Evolutionary conservation across 2,113 vertebrate genomes (phyloP).

Genomic region (Podarcis muralis): DNA sequence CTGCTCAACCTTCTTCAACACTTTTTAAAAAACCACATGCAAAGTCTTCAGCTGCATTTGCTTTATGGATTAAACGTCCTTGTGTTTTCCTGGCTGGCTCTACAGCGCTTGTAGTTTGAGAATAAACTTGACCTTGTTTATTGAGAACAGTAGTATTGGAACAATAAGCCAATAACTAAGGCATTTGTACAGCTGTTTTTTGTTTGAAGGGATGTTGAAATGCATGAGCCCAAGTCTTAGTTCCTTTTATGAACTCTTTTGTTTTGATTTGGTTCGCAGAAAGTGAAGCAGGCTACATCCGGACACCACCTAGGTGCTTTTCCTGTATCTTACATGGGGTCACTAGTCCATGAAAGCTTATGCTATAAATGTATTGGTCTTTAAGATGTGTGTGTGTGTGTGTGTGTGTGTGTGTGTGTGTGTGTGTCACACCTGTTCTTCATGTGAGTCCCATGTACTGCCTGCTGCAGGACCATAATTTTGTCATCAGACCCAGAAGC

Average conservation of each 20-base stretch:
- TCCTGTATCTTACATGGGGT: background rate
- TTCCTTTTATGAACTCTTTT: background rate
- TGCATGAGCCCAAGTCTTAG: background rate
- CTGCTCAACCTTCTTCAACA: background rate
- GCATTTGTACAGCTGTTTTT: conserved; percentile 29
- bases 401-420: background rate
- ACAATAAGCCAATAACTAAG: background rate
- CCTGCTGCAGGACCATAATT: background rate
- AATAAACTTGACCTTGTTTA: conserved; percentile 29
- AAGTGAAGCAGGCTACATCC: background rate
- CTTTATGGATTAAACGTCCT: conserved; percentile 25
- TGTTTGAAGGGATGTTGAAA: background rate
- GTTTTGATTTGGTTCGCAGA: background rate
- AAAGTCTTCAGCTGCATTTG: conserved; percentile 39
- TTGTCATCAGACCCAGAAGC: background rate
- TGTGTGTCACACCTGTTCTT: background rate
- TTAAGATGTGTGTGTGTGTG: background rate
- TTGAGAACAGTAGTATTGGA: conserved; percentile 1
- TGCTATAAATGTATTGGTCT: background rate
- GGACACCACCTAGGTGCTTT: background rate
- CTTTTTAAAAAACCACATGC: conserved; percentile 20
- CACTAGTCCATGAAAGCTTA: background rate
- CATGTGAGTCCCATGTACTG: background rate
- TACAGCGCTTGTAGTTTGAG: background rate
- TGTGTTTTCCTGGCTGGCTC: conserved; percentile 18